Conservation (phyloP, 2,888 invertebrate species). For the Oegoconia quadripuncta region DNA sequence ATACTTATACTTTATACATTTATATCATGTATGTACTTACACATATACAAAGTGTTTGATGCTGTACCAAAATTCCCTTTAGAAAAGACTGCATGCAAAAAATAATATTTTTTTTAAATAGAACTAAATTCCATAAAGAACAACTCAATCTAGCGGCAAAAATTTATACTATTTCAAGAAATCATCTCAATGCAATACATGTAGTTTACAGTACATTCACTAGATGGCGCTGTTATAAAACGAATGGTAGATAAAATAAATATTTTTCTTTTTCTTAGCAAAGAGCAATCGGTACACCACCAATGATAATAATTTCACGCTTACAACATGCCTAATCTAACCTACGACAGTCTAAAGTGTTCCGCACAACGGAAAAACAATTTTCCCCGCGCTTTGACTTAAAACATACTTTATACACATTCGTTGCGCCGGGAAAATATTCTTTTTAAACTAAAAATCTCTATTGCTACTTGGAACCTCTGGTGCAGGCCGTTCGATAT, state of each 20-base stretch:
- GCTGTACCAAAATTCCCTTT: constrained; percentile 46
- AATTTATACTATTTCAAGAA: too few relatives aligned
- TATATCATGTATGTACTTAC: constrained; percentile 73
- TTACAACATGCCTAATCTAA: constrained; percentile 66
- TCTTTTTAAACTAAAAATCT: constrained; percentile 42
- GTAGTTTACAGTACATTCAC: constrained; percentile 3
- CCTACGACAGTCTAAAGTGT: constrained; percentile 75
- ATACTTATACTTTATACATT: constrained; percentile 70
- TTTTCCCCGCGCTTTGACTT: constrained; percentile 59
- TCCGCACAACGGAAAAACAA: constrained; percentile 77
- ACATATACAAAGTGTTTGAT: constrained; percentile 63
- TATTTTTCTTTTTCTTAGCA: constrained; percentile 5
- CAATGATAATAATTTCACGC: constrained; percentile 53
- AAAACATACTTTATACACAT: constrained; percentile 61
- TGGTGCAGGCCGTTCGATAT: constrained; percentile 58
- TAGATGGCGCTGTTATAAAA: constrained; percentile 24
- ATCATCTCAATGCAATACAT: too few relatives aligned
- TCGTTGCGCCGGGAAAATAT: constrained; percentile 57
- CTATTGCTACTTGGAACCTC: constrained; percentile 67
- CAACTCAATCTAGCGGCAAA: background rate
- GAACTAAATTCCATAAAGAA: background rate
- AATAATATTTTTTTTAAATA: background rate
- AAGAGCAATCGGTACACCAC: constrained; percentile 47
- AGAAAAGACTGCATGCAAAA: constrained; percentile 15
- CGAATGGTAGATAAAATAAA: too few relatives aligned